Evolutionary conservation across 2,888 invertebrate genomes (phyloP).

Genomic region (Epinotia demarniana): DNA sequence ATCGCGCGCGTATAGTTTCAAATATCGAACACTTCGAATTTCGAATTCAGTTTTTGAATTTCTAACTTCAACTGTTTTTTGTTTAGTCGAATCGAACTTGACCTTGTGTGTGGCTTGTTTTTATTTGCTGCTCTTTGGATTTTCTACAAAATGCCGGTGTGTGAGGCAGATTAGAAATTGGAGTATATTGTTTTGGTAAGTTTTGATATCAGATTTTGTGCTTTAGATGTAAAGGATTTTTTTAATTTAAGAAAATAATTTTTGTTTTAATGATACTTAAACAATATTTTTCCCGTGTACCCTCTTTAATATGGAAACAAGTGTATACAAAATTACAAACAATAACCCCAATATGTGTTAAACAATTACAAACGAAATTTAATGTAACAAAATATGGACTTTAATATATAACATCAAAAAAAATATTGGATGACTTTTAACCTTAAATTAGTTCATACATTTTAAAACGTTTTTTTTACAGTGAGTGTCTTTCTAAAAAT

Average conservation of each 20-base stretch:
- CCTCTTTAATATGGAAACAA: background rate
- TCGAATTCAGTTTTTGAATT: slow-evolving; percentile 45
- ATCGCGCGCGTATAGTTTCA: slow-evolving; percentile 41
- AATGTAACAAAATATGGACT: background rate
- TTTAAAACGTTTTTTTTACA: no score
- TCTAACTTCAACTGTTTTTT: slow-evolving; percentile 42
- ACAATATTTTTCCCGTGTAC: slow-evolving; percentile 9
- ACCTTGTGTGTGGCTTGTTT: slow-evolving; percentile 43
- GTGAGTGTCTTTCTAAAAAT: no score
- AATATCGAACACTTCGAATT: slow-evolving; percentile 52
- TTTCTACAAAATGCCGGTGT: slow-evolving; percentile 30
- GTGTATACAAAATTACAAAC: slow-evolving; percentile 1
- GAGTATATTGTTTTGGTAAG: slow-evolving; percentile 24
- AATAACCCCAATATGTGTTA: no score
- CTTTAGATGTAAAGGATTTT: background rate
- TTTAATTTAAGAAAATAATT: background rate
- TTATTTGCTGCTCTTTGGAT: slow-evolving; percentile 45
- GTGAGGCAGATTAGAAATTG: slow-evolving; percentile 24
- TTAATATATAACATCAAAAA: no score
- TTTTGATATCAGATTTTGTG: background rate
- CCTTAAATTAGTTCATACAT: background rate
- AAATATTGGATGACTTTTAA: background rate
- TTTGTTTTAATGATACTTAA: background rate
- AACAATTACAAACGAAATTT: background rate
- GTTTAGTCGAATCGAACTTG: slow-evolving; percentile 28